Percentiles rank a stretch among this genome's conserved stretches.
These are phyloP conservation scores for Hippocampus abdominalis DNA, from an alignment of 2,113 vertebrate genomes.

Conservation along the genomic window DNA sequence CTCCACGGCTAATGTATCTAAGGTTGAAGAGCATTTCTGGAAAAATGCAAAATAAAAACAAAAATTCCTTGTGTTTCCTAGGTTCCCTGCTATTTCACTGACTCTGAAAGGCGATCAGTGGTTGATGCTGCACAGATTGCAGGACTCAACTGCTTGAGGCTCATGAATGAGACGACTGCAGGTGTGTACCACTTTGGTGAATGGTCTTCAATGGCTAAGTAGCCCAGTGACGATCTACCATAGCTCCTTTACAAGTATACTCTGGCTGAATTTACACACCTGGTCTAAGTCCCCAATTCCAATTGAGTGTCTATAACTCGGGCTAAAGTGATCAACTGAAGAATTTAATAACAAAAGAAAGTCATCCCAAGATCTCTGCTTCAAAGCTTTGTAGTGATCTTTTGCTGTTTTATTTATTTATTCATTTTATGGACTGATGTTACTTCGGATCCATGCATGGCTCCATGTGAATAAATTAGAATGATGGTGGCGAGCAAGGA, in stretches of 20 bases:
- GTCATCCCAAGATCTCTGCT: too few relatives aligned
- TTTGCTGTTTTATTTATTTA: too few relatives aligned
- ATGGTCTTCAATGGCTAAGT: not conserved
- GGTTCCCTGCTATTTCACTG: constrained; percentile 94
- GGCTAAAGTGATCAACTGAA: not conserved
- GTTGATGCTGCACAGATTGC: constrained; percentile 96
- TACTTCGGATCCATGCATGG: too few relatives aligned
- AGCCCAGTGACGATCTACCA: not conserved
- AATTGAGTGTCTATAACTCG: too few relatives aligned
- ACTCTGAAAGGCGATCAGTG: constrained; percentile 93
- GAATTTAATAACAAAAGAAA: too few relatives aligned
- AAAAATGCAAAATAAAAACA: too few relatives aligned
- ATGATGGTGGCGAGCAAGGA: too few relatives aligned
- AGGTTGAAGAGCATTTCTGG: not conserved
- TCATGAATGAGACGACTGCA: constrained; percentile 97
- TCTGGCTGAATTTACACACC: not conserved
- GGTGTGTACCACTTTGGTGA: constrained; percentile 66
- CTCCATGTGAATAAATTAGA: too few relatives aligned
- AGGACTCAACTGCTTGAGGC: constrained; percentile 90
- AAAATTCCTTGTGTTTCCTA: constrained; percentile 31
- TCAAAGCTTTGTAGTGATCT: too few relatives aligned
- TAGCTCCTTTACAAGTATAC: not conserved
- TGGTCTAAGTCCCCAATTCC: not conserved
- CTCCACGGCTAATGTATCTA: too few relatives aligned
- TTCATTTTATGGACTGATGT: too few relatives aligned